A percentile compares a stretch with the other conserved stretches of the same genome.
These are phyloP conservation scores for Sebastes fasciatus DNA, from an alignment of 2,113 vertebrate genomes.

Conservation along the genomic window DNA sequence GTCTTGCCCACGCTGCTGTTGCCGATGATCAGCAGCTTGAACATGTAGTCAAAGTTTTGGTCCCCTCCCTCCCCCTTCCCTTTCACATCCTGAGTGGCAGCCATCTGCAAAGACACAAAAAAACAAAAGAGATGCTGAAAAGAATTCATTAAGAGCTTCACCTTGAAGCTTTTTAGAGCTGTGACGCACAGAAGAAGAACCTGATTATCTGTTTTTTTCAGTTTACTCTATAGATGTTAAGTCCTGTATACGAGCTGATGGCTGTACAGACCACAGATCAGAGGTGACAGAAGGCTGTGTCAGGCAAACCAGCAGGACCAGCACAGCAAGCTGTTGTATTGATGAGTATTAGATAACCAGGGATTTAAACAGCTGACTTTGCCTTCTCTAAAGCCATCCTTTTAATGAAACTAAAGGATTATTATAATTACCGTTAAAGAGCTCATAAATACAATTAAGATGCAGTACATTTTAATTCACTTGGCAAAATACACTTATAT, in stretches of 20 bases:
- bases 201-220: not conserved
- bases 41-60: slow-evolving; percentile 97
- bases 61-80: slow-evolving; percentile 92
- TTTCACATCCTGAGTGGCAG: slow-evolving; percentile 90
- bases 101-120: slow-evolving; percentile 85
- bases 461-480: not conserved
- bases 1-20: slow-evolving; percentile 97
- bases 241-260: slow-evolving; percentile 12
- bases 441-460: not conserved
- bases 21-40: slow-evolving; percentile 94
- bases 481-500: not conserved
- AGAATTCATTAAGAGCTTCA: slow-evolving; percentile 33
- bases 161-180: slow-evolving; percentile 14
- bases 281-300: slow-evolving; percentile 76
- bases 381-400: not conserved
- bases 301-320: slow-evolving; percentile 71
- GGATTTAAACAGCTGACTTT: slow-evolving; percentile 30
- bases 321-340: slow-evolving; percentile 59
- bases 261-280: slow-evolving; percentile 56
- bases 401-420: not conserved
- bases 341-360: slow-evolving; percentile 56
- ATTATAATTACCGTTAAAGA: not conserved
- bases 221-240: not conserved
- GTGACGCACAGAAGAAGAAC: not conserved
- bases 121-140: not conserved